phyloP scores from a whole-genome alignment of 2,113 vertebrate genomes.

The Anseranas semipalmata region DNA sequence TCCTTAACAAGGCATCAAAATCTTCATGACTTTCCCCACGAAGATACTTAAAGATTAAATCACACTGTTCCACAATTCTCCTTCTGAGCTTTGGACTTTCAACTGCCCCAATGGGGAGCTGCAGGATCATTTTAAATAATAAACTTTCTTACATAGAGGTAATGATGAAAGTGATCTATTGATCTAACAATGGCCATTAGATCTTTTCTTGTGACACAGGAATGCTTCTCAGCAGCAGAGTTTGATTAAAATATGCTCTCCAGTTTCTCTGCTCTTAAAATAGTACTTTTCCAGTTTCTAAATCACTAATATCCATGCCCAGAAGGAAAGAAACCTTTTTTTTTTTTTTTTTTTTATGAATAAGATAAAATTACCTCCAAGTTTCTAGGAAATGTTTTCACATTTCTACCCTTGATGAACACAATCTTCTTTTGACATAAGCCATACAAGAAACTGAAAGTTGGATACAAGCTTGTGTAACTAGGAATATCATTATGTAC shows the following conservation, averaged over 20 bases:
- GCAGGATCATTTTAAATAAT: conserved; percentile 28
- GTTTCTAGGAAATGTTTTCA: neutral
- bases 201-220: neutral
- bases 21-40: neutral
- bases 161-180: neutral
- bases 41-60: neutral
- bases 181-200: neutral
- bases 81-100: neutral
- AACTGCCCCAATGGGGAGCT: neutral
- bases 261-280: neutral
- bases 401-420: neutral
- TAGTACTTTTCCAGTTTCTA: neutral
- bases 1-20: neutral
- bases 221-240: neutral
- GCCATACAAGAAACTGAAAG: neutral
- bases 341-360: neutral
- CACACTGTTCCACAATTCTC: neutral
- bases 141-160: neutral
- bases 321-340: neutral
- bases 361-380: neutral
- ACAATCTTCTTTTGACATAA: neutral
- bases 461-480: neutral
- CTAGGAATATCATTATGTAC: neutral
- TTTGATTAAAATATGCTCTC: neutral
- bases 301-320: neutral